Conservation (phyloP, 2,888 invertebrate species). For the Buathra laborator region DNA sequence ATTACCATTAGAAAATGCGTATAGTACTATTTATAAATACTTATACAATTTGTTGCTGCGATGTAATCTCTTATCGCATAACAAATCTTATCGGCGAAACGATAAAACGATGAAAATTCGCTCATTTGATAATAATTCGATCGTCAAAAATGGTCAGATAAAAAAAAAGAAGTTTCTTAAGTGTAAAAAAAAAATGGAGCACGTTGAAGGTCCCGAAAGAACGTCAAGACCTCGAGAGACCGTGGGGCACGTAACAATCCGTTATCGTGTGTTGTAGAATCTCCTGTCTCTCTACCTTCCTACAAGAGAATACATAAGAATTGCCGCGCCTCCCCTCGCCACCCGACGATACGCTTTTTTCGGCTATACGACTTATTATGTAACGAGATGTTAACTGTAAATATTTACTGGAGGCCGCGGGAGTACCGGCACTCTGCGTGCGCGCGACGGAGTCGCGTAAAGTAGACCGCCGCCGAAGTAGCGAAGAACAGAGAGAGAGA, state of each 20-base stretch:
- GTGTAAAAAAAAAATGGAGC: constrained; percentile 26
- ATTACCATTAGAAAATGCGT: too few relatives aligned
- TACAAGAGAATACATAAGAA: constrained; percentile 54
- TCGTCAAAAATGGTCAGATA: background rate
- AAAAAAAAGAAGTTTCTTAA: background rate
- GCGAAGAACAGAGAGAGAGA: constrained; percentile 46
- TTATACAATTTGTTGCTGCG: too few relatives aligned
- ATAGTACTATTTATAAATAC: too few relatives aligned
- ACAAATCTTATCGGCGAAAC: background rate
- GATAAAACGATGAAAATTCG: background rate
- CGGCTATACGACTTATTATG: constrained; percentile 76
- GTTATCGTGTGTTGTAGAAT: constrained; percentile 72
- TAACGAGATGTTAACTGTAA: constrained; percentile 82
- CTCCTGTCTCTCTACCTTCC: constrained; percentile 16
- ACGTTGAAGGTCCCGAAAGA: constrained; percentile 47
- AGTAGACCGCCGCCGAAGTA: constrained; percentile 78
- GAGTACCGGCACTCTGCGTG: constrained; percentile 51
- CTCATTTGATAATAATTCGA: background rate
- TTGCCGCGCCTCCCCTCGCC: constrained; percentile 66
- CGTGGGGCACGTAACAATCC: constrained; percentile 70
- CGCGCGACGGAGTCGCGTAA: constrained; percentile 69
- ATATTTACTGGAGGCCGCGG: constrained; percentile 79
- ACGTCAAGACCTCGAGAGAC: constrained; percentile 36
- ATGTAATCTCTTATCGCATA: too few relatives aligned
- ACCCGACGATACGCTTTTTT: constrained; percentile 51